phyloP scores from a whole-genome alignment of 2,113 vertebrate species.

The Elephas maximus region DNA sequence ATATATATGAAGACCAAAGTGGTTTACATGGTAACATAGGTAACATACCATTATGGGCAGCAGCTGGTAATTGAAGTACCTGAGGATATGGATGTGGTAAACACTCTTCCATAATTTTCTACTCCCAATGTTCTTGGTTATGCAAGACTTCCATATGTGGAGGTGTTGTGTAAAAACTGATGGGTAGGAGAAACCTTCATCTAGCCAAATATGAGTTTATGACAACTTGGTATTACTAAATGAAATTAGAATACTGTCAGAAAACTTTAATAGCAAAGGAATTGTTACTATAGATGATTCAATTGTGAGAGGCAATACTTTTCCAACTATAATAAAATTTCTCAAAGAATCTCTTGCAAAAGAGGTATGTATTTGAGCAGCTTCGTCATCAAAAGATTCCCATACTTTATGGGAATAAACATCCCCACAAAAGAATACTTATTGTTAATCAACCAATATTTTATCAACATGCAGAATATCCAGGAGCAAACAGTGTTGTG shows the following conservation, averaged over 20 bases:
- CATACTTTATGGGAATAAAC: constrained; percentile 97
- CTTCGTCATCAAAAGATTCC: constrained; percentile 93
- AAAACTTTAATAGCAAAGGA: constrained; percentile 94
- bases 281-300: constrained; percentile 94
- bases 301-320: constrained; percentile 95
- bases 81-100: constrained; percentile 93
- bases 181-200: constrained; percentile 95
- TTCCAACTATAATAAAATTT: constrained; percentile 94
- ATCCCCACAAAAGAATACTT: constrained; percentile 97
- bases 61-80: constrained; percentile 94
- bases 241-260: constrained; percentile 93
- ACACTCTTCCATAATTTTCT: constrained; percentile 93
- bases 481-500: constrained; percentile 94
- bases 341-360: constrained; percentile 94
- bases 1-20: constrained; percentile 95
- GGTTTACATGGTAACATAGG: constrained; percentile 91
- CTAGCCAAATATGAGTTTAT: constrained; percentile 93
- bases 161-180: constrained; percentile 95
- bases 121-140: constrained; percentile 95
- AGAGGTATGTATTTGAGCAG: constrained; percentile 95
- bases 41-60: constrained; percentile 92
- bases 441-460: constrained; percentile 97
- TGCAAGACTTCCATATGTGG: constrained; percentile 92
- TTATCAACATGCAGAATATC: constrained; percentile 93
- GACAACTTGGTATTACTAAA: constrained; percentile 95